These are phyloP conservation scores for Oscheius onirici DNA, from an alignment of 2,888 invertebrate genomes.

Conservation along the genomic window DNA sequence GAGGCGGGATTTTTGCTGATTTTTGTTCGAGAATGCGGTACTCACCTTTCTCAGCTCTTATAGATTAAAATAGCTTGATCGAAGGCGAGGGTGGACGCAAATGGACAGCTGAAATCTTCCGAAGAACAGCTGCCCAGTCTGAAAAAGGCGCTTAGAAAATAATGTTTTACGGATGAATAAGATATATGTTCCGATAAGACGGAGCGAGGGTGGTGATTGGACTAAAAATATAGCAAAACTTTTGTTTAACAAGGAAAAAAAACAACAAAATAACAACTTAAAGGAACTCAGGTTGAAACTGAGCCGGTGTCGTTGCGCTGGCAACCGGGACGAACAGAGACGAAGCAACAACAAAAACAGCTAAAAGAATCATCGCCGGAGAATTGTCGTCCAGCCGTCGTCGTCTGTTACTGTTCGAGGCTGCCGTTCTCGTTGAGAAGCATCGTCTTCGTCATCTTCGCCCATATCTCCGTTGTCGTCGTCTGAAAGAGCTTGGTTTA, in stretches of 20 bases:
- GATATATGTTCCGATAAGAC: conserved; percentile 10
- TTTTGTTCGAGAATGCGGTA: background rate
- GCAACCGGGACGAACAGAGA: conserved; percentile 8
- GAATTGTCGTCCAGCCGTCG: conserved; percentile 65
- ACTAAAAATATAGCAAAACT: no score
- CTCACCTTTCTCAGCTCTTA: background rate
- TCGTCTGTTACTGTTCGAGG: conserved; percentile 57
- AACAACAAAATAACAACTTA: background rate
- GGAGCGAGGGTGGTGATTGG: background rate
- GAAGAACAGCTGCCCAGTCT: conserved; percentile 6
- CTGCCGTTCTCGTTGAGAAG: conserved; percentile 31
- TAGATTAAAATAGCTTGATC: background rate
- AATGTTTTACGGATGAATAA: background rate
- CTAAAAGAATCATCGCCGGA: conserved; percentile 28
- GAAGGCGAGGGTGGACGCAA: conserved; percentile 22
- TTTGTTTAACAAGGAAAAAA: conserved; percentile 13
- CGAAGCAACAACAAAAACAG: background rate
- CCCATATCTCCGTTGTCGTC: conserved; percentile 8
- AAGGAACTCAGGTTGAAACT: background rate
- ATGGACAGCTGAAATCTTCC: background rate
- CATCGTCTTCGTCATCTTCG: conserved; percentile 1
- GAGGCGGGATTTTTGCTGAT: no score
- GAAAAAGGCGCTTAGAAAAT: background rate
- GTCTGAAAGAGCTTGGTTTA: no score
- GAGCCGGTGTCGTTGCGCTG: conserved; percentile 1